These are phyloP conservation scores for Melanerpes aurifrons DNA, from an alignment of 2,113 vertebrate genomes.

Conservation along the genomic window DNA sequence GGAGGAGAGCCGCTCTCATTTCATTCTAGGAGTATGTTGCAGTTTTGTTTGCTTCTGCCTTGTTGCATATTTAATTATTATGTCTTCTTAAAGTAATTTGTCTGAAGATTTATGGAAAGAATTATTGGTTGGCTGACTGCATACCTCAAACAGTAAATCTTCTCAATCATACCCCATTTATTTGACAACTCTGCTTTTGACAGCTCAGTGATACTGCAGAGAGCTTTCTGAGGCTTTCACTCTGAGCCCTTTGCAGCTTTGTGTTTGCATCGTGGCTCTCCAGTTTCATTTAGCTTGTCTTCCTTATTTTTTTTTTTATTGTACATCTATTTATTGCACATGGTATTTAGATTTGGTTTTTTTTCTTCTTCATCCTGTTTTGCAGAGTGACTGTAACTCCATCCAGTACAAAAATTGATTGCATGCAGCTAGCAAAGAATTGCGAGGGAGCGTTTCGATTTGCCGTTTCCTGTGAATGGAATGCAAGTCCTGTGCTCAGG, in stretches of 20 bases:
- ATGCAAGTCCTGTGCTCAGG: not conserved
- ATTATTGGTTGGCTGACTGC: not conserved
- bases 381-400: not conserved
- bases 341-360: not conserved
- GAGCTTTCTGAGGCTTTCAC: not conserved
- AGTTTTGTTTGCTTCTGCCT: not conserved
- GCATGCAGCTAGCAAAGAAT: not conserved
- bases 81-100: not conserved
- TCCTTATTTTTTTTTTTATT: not conserved
- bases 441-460: not conserved
- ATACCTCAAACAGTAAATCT: not conserved
- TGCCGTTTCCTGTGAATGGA: not conserved
- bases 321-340: not conserved
- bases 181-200: not conserved
- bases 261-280: not conserved
- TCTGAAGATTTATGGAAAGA: not conserved
- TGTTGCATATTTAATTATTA: not conserved
- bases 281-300: not conserved
- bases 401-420: not conserved
- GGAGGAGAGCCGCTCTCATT: not conserved
- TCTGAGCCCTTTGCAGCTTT: not conserved
- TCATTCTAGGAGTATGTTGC: accelerated
- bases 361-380: not conserved
- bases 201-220: not conserved
- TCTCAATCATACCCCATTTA: not conserved